Conservation (phyloP, 2,888 invertebrate species). For the Lycaena phlaeas region DNA sequence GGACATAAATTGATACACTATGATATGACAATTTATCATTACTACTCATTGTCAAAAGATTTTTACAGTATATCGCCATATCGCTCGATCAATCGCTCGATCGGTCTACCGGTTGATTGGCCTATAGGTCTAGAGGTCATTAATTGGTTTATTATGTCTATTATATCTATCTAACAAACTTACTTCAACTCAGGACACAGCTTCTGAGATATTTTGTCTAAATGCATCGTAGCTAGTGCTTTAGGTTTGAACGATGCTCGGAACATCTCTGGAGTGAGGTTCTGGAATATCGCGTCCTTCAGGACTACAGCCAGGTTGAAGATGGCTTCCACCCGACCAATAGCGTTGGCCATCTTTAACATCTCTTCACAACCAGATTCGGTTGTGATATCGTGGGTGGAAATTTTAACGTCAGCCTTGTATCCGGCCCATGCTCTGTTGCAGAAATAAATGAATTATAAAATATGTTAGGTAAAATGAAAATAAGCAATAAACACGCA, state of each 20-base stretch:
- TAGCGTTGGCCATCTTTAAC: conserved; percentile 72
- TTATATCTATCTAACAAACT: no score
- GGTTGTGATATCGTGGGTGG: conserved; percentile 80
- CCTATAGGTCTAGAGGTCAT: no score
- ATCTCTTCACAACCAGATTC: conserved; percentile 79
- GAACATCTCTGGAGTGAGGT: conserved; percentile 81
- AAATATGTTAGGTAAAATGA: no score
- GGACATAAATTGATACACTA: no score
- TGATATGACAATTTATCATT: no score
- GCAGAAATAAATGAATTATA: no score
- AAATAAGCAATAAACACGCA: no score
- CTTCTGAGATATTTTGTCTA: conserved; percentile 75
- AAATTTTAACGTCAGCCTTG: conserved; percentile 78
- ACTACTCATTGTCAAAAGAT: no score
- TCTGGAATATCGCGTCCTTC: conserved; percentile 82
- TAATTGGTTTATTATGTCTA: no score
- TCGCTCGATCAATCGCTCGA: no score
- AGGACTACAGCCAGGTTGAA: conserved; percentile 92
- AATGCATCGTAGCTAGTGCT: conserved; percentile 82
- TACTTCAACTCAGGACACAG: conserved; percentile 52
- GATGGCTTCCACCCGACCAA: conserved; percentile 85
- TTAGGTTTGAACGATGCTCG: conserved; percentile 82
- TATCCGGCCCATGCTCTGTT: conserved; percentile 81
- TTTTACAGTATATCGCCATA: no score
- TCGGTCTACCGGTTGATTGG: no score